These are phyloP conservation scores for Sylvia borin DNA, from an alignment of 2,797 vertebrate species.

Conservation along the genomic window DNA sequence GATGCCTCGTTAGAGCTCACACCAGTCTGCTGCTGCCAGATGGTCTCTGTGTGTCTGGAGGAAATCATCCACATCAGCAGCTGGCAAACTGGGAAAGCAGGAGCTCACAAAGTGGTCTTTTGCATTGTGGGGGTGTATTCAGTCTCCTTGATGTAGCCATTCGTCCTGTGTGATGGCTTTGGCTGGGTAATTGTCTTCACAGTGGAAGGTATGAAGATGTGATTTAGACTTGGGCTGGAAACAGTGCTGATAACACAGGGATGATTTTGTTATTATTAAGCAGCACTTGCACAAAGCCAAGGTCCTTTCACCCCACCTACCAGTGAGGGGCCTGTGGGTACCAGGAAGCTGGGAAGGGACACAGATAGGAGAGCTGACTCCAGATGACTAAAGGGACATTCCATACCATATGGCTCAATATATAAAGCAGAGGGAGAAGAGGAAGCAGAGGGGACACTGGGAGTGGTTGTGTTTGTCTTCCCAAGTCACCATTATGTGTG, in stretches of 20 bases:
- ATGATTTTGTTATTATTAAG: not conserved
- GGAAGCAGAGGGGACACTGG: not conserved
- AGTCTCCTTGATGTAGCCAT: not conserved
- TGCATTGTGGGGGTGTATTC: no score
- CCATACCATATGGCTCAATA: not conserved
- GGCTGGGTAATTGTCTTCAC: not conserved
- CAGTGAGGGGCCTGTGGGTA: not conserved
- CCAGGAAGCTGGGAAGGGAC: not conserved
- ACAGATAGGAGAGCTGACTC: not conserved
- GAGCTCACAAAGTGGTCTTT: not conserved
- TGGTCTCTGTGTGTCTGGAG: not conserved
- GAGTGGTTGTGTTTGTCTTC: not conserved
- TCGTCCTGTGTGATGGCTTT: not conserved
- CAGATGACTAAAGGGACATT: not conserved
- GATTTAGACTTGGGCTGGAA: not conserved
- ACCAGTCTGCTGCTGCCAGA: not conserved
- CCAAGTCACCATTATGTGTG: not conserved
- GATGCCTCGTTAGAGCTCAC: not conserved
- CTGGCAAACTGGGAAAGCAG: not conserved
- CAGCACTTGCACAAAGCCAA: not conserved
- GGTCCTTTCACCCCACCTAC: not conserved
- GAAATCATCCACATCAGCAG: rapidly evolving
- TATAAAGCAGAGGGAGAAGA: not conserved
- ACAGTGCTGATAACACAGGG: not conserved
- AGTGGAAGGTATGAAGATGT: not conserved